Base-by-base conservation (phyloP, 2,888 invertebrate genomes). In the Tupiocoris notatus region DNA sequence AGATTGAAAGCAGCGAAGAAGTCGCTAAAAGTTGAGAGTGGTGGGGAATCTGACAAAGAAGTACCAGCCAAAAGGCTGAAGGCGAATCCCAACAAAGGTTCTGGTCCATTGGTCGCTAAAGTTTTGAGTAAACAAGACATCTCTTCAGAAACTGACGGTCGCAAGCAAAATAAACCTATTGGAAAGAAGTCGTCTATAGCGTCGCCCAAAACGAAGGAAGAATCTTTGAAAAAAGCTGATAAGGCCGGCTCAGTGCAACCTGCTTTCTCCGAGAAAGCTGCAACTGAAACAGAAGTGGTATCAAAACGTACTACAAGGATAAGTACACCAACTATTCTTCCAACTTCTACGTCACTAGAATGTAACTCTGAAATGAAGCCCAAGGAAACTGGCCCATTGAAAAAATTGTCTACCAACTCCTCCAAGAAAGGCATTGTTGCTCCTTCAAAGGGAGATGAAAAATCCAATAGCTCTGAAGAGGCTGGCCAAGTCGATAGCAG, bases 21-120 rank as follows among this genome's bases (percentile, higher is more conserved):
- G 21, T 24, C 59, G n/a, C 6, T 18, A 1, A 20, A 61, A 17
- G 65, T 23, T 16, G 54, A 39, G n/a, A 17, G 20, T 25, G 39
- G n/a, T 1, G 71, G 61, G 18, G 62, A 75, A 58, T 25, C 39
- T 16, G 24, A 65, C 12, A 64, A 65, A 25, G 59, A 18, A 17
- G 66, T 25, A 3, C 24, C 56, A 12, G 21, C 39, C 1, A 59
- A 64, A 18, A 62, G 64, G 18, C n/a, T 12, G 63, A 63, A 23
- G 20, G 21, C 23, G 22, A 18, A 22, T 63, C 2, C 21, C 16
- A 20, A 18, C 22, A 20, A 63, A 20, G 9, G 21, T 16, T 20
- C 21, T 12, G 39, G 12, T 7, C 12, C 39, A 7, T n/a, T n/a
- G n/a, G n/a, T n/a, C n/a, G n/a, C n/a, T n/a, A n/a, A n/a, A n/a